Evolutionary conservation across 2,113 vertebrate species (phyloP), one percentile per base, ranked within the genome.

Genomic region (Prinia subflava): DNA sequence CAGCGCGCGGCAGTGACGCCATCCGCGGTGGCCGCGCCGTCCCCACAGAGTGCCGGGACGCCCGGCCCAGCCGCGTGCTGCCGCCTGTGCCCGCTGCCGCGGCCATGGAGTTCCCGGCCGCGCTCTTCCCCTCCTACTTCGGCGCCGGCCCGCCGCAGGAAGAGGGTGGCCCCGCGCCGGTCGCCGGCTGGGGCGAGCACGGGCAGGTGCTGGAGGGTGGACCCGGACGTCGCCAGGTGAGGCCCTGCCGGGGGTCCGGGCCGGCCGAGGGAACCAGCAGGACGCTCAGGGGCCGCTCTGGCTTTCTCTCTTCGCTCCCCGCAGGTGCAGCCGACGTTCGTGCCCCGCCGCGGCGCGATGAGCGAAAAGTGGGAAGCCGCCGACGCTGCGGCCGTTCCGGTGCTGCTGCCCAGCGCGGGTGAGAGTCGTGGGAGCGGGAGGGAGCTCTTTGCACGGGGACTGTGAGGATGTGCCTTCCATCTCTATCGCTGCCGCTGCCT

Each of bases 151-250:
- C 93, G 9, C 82, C 85, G 21, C 75, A 9, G 47, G 84, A 91
- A 35, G 84, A 76, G 19, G 19, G 39, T 2, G 44, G 39, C 35
- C 37, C 68, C 4, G 22, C 71, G 15, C 57, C 22, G 22, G 63
- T 50, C 3, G 81, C 88, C 10, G 95, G 95, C 22, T 96, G 95
- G 93, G 93, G 93, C 24, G 93, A 90, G 46, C 56, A 21, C 15
- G 93, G 91, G 12, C 69, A 57, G 19, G 79, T 94, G 70, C 65
- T 90, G 83, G 55, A 42, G 35, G 59, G 39, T 18, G 17, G 28
- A 2, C 6, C 13, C 33, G 23, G 30, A 7, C 30, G 33, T 37
- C 39, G 12, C n/a, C 60, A 93, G 95, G 92, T 91, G 76, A 93
- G 76, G 9, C 11, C 6, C 11, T 23, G 39, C 31, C 2, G 35